Evolutionary conservation across 2,797 vertebrate species (phyloP).

Genomic region (Phrynocephalus forsythii): DNA sequence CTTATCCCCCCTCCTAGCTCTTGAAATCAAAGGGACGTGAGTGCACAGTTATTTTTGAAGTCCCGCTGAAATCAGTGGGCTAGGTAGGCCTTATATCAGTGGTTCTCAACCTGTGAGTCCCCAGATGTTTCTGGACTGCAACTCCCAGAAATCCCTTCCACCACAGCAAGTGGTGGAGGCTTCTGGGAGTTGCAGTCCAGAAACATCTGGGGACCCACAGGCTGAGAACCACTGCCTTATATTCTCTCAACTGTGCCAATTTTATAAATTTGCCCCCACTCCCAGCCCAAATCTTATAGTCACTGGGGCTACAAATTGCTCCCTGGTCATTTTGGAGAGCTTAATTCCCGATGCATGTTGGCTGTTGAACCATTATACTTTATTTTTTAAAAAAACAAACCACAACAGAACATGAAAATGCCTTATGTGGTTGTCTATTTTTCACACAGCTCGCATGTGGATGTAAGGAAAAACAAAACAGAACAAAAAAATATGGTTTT

Average conservation of each 20-base stretch:
- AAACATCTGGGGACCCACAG: too few relatives aligned
- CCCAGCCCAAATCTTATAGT: neutral
- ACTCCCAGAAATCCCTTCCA: too few relatives aligned
- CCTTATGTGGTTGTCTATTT: conserved; percentile 68
- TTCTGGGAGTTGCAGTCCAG: too few relatives aligned
- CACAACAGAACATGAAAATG: conserved; percentile 61
- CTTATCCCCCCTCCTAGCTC: neutral
- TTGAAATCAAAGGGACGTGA: conserved; percentile 23
- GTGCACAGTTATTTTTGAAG: conserved; percentile 9
- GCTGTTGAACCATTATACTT: conserved; percentile 46
- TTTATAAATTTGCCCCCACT: neutral
- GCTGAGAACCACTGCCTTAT: neutral
- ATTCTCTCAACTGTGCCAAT: conserved; percentile 10
- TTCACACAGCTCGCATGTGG: conserved; percentile 63
- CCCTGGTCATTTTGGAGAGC: conserved; percentile 17
- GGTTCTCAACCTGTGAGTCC: too few relatives aligned
- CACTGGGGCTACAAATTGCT: conserved; percentile 34
- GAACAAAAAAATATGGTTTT: conserved; percentile 63
- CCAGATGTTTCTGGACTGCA: too few relatives aligned
- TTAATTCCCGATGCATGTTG: conserved; percentile 65
- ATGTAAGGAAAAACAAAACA: conserved; percentile 33
- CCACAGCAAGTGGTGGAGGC: too few relatives aligned
- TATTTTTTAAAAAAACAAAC: conserved; percentile 12
- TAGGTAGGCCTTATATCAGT: neutral
- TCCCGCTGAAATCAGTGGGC: conserved; percentile 10